These are phyloP conservation scores for Acanthosepion lycidas DNA, from an alignment of 2,888 invertebrate genomes.

Conservation along the genomic window DNA sequence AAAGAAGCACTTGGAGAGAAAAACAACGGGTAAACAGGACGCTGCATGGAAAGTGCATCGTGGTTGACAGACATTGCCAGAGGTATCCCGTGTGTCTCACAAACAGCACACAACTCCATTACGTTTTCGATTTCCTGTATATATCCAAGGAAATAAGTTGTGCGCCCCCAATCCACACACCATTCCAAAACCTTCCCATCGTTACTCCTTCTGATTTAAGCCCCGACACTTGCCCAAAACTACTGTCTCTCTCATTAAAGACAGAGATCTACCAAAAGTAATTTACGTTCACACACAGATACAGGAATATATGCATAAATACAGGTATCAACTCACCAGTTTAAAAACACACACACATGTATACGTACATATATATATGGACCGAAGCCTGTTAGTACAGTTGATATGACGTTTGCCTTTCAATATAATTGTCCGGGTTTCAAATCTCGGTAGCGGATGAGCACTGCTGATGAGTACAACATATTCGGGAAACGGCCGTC, in stretches of 20 bases:
- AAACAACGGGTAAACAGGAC: neutral
- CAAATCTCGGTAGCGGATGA: too few species aligned
- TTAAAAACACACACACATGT: too few species aligned
- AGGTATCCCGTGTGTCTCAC: neutral
- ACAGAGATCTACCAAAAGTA: neutral
- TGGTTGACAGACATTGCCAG: slow-evolving; percentile 34
- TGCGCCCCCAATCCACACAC: neutral
- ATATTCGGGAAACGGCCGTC: too few species aligned
- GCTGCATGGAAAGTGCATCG: neutral
- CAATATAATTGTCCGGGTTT: too few species aligned
- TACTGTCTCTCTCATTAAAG: neutral
- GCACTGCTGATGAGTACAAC: too few species aligned
- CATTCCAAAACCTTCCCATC: neutral
- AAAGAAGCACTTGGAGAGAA: neutral
- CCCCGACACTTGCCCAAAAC: neutral
- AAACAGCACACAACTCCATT: neutral
- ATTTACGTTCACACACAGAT: neutral
- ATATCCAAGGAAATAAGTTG: slow-evolving; percentile 44
- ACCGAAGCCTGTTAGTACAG: too few species aligned
- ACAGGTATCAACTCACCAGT: too few species aligned
- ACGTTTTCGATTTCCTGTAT: slow-evolving; percentile 46
- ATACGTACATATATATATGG: too few species aligned
- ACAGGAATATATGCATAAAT: neutral
- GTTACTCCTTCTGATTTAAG: neutral
- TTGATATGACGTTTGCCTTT: too few species aligned